Evolutionary conservation across 2,113 vertebrate species (phyloP).

Genomic region (Mobula hypostoma): DNA sequence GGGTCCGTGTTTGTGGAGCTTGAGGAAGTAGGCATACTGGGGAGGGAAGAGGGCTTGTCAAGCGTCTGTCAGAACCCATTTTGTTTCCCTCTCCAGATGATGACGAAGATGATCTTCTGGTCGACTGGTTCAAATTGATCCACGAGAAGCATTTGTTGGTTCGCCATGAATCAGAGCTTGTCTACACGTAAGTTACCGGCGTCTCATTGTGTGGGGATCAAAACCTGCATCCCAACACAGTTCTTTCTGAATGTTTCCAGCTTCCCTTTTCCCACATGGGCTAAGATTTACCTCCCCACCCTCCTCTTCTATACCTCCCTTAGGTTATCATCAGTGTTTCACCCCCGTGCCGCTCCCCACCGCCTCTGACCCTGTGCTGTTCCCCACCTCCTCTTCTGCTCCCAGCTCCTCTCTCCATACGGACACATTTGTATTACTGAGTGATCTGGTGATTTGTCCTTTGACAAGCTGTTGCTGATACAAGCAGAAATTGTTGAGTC

Average conservation of each 20-base stretch:
- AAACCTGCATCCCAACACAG: too few relatives aligned
- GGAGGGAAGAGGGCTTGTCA: not conserved
- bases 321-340: too few relatives aligned
- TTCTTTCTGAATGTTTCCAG: too few relatives aligned
- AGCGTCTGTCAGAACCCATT: not conserved
- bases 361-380: not conserved
- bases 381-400: too few relatives aligned
- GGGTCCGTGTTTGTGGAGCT: not conserved
- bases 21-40: too few relatives aligned
- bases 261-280: not conserved
- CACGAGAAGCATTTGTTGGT: conserved; percentile 77
- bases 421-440: too few relatives aligned
- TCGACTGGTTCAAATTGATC: conserved; percentile 81
- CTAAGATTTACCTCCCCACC: not conserved
- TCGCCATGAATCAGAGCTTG: conserved; percentile 73
- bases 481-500: not conserved
- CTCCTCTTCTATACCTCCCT: too few relatives aligned
- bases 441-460: not conserved
- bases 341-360: not conserved
- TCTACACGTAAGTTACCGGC: conserved; percentile 71
- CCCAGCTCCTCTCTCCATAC: not conserved
- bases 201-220: too few relatives aligned
- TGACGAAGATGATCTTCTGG: conserved; percentile 73
- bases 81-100: conserved; percentile 54
- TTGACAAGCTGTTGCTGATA: not conserved